Evolutionary conservation across 1,140 invertebrate genomes (phyloP).

Genomic region (Lepidurus arcticus): DNA sequence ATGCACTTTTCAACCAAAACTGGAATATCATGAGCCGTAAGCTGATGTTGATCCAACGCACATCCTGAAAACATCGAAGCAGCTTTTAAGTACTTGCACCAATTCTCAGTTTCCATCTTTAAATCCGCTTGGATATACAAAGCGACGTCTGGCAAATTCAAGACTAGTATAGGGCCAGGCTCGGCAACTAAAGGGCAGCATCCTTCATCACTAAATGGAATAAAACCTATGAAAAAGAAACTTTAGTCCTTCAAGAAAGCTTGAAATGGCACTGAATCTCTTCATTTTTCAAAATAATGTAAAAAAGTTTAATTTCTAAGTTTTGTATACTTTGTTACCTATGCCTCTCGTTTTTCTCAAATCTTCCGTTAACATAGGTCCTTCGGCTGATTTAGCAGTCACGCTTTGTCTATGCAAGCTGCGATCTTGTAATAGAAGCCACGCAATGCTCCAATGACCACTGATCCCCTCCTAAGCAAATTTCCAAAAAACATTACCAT

Average conservation of each 20-base stretch:
- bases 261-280: constrained; percentile 33
- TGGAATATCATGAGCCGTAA: constrained; percentile 77
- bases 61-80: constrained; percentile 70
- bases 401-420: constrained; percentile 60
- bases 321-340: constrained; percentile 43
- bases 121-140: constrained; percentile 64
- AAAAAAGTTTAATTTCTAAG: not conserved
- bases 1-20: constrained; percentile 85
- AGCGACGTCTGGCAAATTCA: constrained; percentile 57
- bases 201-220: constrained; percentile 48
- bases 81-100: constrained; percentile 64
- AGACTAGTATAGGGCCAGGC: constrained; percentile 55
- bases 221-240: constrained; percentile 34
- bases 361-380: constrained; percentile 41
- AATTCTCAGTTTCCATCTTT: constrained; percentile 46
- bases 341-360: not conserved
- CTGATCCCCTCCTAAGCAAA: constrained; percentile 55
- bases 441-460: constrained; percentile 66
- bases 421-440: constrained; percentile 65
- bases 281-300: constrained; percentile 35
- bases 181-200: constrained; percentile 44
- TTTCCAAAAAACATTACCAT: constrained; percentile 27
- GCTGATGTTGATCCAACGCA: constrained; percentile 69
- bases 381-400: constrained; percentile 50
- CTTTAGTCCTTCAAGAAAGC: not conserved